Evolutionary conservation across 2,113 vertebrate species (phyloP), one percentile per base, ranked within the genome.

Genomic region (Heterotis niloticus): DNA sequence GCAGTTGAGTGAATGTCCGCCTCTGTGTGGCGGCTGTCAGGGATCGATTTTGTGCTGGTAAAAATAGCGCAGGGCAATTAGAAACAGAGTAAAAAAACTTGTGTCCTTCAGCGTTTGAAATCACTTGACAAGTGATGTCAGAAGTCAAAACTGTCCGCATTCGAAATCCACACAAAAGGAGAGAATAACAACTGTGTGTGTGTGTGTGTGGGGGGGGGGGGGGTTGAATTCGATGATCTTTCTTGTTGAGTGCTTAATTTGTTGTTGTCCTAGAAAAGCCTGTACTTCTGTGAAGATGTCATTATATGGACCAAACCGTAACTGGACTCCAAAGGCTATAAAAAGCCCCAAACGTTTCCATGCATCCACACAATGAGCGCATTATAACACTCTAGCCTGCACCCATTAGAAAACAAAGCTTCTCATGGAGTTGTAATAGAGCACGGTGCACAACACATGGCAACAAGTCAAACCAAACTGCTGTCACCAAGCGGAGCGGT

Each of bases 261-360:
- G 60, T 66, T 57, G 59, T 28, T 66, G 52, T 77, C 75, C 68
- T 59, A 68, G 24, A 18, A 20, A 62, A n/a, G 59, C 64, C 60
- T 57, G 75, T 44, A 65, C 13, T 16, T 34, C 18, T 44, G 5
- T 77, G 69, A 80, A 75, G 66, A 68, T 67, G 64, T 52, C 73
- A 34, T 75, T 74, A 62, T 14, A 16, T 34, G 29, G 10, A 57
- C 64, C 64, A 18, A 24, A 26, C 60, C 56, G 29, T 74, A 74
- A 78, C 68, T 28, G 18, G 76, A 71, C 44, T 59, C 56, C 65
- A 29, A 28, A 74, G 59, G 23, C 59, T 16, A 66, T 18, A 56
- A 24, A 81, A 77, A 73, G 54, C 24, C 62, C 24, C 65, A 60
- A 51, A 78, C 67, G 34, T 77, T 64, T 81, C 67, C 64, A 66